phyloP scores from a whole-genome alignment of 2,888 invertebrate species.

The Acutogordius australiensis region DNA sequence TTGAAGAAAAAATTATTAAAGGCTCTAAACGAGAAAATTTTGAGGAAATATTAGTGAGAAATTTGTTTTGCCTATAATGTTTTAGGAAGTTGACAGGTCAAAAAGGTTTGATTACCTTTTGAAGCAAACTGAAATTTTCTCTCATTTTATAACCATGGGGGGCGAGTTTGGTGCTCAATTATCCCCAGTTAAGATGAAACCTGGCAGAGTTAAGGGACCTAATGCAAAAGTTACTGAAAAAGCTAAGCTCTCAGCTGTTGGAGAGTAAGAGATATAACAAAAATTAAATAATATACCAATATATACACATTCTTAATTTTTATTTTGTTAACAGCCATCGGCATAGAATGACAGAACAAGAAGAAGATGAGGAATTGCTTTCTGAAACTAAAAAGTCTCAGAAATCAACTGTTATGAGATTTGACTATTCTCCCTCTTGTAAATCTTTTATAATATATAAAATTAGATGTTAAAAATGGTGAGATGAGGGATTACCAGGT shows the following conservation, averaged over 20 bases:
- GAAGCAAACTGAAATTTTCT: constrained; percentile 92
- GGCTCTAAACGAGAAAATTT: no score
- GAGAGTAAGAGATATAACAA: constrained; percentile 21
- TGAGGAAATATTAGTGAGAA: no score
- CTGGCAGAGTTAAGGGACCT: constrained; percentile 45
- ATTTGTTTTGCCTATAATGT: no score
- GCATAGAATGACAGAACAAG: constrained; percentile 89
- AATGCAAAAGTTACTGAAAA: constrained; percentile 25
- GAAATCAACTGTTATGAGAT: constrained; percentile 44
- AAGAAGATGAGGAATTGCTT: constrained; percentile 84
- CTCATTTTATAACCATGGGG: constrained; percentile 70
- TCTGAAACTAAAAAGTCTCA: constrained; percentile 40
- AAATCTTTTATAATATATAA: constrained; percentile 18
- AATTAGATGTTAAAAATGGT: constrained; percentile 46
- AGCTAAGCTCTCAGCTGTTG: constrained; percentile 23
- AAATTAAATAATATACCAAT: neutral
- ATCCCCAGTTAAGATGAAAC: constrained; percentile 47
- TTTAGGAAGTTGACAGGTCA: constrained; percentile 45
- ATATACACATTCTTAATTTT: no score
- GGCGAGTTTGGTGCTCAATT: constrained; percentile 28
- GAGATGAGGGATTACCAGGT: constrained; percentile 91
- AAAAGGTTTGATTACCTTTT: constrained; percentile 75
- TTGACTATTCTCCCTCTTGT: constrained; percentile 59
- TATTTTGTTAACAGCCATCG: constrained; percentile 32
- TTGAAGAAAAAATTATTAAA: no score